Conservation (phyloP, 37 sponge, comb jelly and placozoan species). For the Agelas oroides region DNA sequence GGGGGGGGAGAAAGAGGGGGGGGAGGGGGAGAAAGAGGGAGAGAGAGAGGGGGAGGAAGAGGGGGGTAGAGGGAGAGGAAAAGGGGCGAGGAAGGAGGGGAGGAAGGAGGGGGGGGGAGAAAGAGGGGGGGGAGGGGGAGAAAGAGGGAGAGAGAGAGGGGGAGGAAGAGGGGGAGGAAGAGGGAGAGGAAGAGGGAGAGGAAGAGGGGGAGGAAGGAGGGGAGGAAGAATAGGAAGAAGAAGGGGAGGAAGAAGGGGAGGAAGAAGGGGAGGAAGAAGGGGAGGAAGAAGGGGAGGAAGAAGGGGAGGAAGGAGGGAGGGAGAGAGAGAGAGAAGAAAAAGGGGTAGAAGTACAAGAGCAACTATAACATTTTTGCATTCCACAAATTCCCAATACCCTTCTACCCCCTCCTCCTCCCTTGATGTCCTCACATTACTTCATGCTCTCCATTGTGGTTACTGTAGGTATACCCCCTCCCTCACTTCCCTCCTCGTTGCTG, state of each 20-base stretch:
- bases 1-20: neutral
- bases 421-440: neutral
- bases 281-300: neutral
- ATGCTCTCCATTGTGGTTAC: conserved; percentile 80
- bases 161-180: neutral
- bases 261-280: neutral
- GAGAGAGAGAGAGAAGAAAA: neutral
- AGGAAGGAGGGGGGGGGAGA: no score
- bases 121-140: no score
- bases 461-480: conserved; percentile 69
- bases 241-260: neutral
- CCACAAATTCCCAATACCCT: no score
- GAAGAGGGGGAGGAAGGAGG: no score
- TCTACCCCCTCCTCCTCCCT: no score
- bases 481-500: no score
- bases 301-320: neutral
- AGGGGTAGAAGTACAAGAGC: no score
- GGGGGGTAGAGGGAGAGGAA: neutral
- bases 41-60: no score
- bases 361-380: no score
- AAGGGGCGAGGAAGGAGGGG: neutral
- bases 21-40: neutral
- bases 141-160: neutral
- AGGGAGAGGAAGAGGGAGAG: neutral
- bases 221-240: no score